phyloP scores from a whole-genome alignment of 2,888 invertebrate genomes.

The Matsumyia berberina region DNA sequence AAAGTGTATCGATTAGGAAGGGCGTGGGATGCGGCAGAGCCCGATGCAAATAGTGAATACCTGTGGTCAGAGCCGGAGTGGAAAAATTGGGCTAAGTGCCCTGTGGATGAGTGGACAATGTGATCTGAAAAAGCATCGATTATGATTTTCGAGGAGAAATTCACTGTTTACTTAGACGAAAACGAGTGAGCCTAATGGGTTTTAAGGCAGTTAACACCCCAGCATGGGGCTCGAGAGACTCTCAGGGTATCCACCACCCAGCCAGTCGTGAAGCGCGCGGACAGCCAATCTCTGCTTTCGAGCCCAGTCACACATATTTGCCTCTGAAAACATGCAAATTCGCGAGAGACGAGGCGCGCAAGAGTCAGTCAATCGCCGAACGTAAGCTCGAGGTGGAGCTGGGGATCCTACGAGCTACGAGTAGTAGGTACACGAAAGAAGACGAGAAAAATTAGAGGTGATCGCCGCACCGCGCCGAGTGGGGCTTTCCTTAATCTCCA shows the following conservation, averaged over 20 bases:
- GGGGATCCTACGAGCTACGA: slow-evolving; percentile 51
- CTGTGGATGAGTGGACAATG: slow-evolving; percentile 59
- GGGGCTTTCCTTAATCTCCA: slow-evolving; percentile 69
- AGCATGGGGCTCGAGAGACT: slow-evolving; percentile 40
- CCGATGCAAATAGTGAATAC: slow-evolving; percentile 54
- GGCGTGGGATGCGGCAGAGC: slow-evolving; percentile 64
- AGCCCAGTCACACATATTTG: slow-evolving; percentile 37
- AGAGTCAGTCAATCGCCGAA: slow-evolving; percentile 65
- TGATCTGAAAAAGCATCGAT: slow-evolving; percentile 54
- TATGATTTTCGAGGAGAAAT: slow-evolving; percentile 50
- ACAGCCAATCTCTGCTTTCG: slow-evolving; percentile 63
- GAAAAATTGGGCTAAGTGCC: slow-evolving; percentile 68
- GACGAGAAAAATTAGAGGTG: slow-evolving; percentile 76
- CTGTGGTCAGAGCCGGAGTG: slow-evolving; percentile 56
- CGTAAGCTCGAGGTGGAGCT: slow-evolving; percentile 43
- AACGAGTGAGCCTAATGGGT: slow-evolving; percentile 19
- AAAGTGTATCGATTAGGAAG: slow-evolving; percentile 70
- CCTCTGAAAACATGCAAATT: slow-evolving; percentile 68
- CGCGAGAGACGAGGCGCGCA: slow-evolving; percentile 42
- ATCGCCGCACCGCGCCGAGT: slow-evolving; percentile 64
- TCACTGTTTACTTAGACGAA: slow-evolving; percentile 33
- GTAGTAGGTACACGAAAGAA: slow-evolving; percentile 62
- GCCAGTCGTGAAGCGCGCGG: slow-evolving; percentile 36
- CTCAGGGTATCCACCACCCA: slow-evolving; percentile 53
- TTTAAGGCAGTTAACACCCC: slow-evolving; percentile 57